A percentile compares a stretch with the other conserved stretches of the same genome.
Conservation (phyloP, 2,888 invertebrate species). For the Trichogramma dendrolimi region DNA sequence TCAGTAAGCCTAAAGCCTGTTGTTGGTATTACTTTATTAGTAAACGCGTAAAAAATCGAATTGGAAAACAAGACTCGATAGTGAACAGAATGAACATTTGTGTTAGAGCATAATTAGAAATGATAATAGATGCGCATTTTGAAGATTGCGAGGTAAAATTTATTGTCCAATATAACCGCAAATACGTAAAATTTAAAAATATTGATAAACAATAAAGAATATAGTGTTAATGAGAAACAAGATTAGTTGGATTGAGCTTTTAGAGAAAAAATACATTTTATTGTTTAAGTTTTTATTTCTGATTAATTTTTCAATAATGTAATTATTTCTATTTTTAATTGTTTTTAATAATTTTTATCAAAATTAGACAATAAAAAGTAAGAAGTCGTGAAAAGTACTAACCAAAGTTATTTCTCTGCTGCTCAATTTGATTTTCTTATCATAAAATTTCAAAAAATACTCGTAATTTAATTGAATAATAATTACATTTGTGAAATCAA, state of each 20-base stretch:
- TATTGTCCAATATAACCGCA: conserved; percentile 31
- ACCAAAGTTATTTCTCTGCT: conserved; percentile 18
- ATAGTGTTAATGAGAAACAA: conserved; percentile 24
- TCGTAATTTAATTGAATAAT: no score
- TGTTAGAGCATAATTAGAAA: not conserved
- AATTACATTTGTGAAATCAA: no score
- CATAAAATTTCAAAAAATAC: conserved; percentile 16
- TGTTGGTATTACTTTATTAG: conserved; percentile 49
- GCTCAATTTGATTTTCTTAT: conserved; percentile 26
- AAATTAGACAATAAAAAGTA: conserved; percentile 24
- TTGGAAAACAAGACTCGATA: conserved; percentile 13
- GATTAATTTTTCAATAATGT: conserved; percentile 13
- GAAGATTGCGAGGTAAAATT: conserved; percentile 26
- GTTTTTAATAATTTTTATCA: conserved; percentile 12
- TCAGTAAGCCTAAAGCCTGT: conserved; percentile 50
- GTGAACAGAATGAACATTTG: conserved; percentile 8
- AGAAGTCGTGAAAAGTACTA: conserved; percentile 13
- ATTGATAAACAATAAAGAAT: conserved; percentile 24
- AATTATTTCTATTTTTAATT: conserved; percentile 23
- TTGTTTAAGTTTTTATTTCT: conserved; percentile 6
- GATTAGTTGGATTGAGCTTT: conserved; percentile 22
- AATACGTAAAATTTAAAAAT: conserved; percentile 31
- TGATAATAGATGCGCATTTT: conserved; percentile 27
- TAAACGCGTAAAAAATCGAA: conserved; percentile 19
- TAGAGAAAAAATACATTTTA: conserved; percentile 15